phyloP scores from a whole-genome alignment of 2,113 vertebrate species.

The Daphoenositta chrysoptera region DNA sequence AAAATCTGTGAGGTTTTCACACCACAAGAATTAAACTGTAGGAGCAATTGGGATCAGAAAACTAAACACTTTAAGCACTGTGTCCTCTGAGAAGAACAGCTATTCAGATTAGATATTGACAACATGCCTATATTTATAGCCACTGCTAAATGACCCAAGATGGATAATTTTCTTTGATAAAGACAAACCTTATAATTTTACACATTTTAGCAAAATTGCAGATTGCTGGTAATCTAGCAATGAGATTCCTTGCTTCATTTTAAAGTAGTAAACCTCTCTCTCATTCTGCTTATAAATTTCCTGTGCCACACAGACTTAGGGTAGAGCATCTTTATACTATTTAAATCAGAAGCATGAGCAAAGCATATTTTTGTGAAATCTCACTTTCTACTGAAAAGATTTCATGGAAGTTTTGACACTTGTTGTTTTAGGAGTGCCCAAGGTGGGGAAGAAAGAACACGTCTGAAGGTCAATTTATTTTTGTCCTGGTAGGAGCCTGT shows the following conservation, averaged over 20 bases:
- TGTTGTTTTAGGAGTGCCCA: not conserved
- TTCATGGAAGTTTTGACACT: not conserved
- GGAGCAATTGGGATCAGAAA: not conserved
- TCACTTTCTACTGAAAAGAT: not conserved
- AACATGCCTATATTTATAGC: not conserved
- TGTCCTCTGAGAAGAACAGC: not conserved
- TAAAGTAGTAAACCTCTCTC: constrained; percentile 4
- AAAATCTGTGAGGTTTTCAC: not conserved
- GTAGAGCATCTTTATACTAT: not conserved
- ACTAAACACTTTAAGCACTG: not conserved
- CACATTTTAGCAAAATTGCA: constrained; percentile 32
- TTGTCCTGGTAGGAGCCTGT: not conserved
- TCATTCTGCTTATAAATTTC: constrained; percentile 15
- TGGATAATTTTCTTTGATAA: not conserved
- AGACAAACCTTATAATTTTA: constrained; percentile 34
- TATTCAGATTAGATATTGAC: not conserved
- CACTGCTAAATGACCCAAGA: constrained; percentile 22
- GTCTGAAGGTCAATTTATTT: not conserved
- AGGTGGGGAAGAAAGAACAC: not conserved
- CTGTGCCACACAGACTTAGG: not conserved
- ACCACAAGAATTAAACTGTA: not conserved
- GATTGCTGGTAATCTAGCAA: constrained; percentile 20
- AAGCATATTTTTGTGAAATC: not conserved
- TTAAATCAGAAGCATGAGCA: not conserved
- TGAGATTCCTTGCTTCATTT: constrained; percentile 5